These are phyloP conservation scores for Hyla sarda DNA, from an alignment of 2,113 vertebrate genomes.

Conservation along the genomic window DNA sequence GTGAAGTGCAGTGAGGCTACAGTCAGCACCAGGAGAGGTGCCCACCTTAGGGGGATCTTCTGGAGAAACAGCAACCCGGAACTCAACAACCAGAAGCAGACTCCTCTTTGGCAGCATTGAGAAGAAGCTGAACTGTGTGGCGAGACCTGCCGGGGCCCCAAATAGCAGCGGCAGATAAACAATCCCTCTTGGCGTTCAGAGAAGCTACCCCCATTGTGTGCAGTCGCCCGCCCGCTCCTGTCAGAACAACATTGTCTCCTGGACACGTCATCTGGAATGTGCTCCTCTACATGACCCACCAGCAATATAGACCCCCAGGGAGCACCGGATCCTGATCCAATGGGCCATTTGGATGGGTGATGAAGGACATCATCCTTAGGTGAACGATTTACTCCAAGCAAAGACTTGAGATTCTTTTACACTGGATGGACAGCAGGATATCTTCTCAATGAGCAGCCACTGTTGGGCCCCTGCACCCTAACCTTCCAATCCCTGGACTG, in stretches of 20 bases:
- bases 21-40: background rate
- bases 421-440: background rate
- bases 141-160: background rate
- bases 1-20: background rate
- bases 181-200: background rate
- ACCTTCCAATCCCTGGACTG: background rate
- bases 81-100: background rate
- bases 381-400: background rate
- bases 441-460: background rate
- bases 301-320: background rate
- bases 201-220: background rate
- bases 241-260: background rate
- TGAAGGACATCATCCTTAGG: too few relatives aligned
- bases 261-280: background rate
- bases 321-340: background rate
- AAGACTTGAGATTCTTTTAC: background rate
- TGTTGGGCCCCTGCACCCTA: constrained; percentile 57
- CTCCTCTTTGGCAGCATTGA: constrained; percentile 8
- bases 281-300: background rate
- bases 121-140: background rate
- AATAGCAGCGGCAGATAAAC: background rate
- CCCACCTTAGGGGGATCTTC: background rate
- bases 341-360: background rate
- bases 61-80: background rate
- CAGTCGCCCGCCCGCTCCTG: background rate